Evolutionary conservation across 2,113 vertebrate species (phyloP).

Genomic region (Syngnathus scovelli): DNA sequence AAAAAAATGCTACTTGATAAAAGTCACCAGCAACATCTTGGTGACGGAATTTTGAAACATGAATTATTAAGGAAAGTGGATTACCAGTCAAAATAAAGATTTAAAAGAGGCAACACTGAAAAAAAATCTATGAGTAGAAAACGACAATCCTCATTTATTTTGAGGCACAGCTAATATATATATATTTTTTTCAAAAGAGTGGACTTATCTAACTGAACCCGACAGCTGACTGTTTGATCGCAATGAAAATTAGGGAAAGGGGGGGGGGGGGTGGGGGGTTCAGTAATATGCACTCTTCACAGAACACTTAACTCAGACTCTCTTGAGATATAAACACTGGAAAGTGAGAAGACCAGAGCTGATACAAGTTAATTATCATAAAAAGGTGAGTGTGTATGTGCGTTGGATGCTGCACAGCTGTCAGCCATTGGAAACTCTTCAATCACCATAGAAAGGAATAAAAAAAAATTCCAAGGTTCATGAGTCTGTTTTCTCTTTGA

Average conservation of each 20-base stretch:
- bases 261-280: slow-evolving; percentile 7
- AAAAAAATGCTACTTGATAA: not conserved
- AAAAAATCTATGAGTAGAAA: not conserved
- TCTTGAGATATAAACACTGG: slow-evolving; percentile 52
- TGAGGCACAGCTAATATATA: not conserved
- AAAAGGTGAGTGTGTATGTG: not conserved
- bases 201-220: slow-evolving; percentile 4
- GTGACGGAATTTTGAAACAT: not conserved
- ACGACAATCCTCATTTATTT: not conserved
- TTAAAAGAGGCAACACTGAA: not conserved
- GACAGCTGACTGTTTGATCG: slow-evolving; percentile 2
- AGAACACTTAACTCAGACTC: slow-evolving; percentile 24
- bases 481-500: not conserved
- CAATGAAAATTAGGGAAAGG: slow-evolving; percentile 12
- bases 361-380: slow-evolving; percentile 57
- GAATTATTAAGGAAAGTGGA: not conserved
- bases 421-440: slow-evolving; percentile 12
- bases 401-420: not conserved
- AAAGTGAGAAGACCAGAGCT: slow-evolving; percentile 47
- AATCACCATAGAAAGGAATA: slow-evolving; percentile 8
- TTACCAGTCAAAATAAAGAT: not conserved
- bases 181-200: not conserved
- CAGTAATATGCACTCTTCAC: slow-evolving; percentile 14
- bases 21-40: not conserved
- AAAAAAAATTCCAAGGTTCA: not conserved